Conservation (phyloP, 1,140 invertebrate genomes). For the Chymomyza costata region DNA sequence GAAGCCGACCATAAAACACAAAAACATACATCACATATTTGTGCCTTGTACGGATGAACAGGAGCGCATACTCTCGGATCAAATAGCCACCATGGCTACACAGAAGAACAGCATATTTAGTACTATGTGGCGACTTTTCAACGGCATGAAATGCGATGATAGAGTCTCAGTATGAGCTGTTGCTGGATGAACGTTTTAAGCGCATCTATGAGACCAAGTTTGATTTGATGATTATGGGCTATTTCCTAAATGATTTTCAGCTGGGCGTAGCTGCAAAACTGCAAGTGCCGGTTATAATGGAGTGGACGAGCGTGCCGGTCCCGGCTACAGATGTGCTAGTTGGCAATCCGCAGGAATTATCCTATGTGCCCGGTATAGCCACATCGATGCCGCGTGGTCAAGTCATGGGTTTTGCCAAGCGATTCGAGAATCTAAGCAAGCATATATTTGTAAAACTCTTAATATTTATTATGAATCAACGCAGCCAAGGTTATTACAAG, state of each 20-base stretch:
- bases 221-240: conserved; percentile 62
- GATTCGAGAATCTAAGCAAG: conserved; percentile 9
- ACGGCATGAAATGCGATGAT: conserved; percentile 33
- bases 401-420: conserved; percentile 8
- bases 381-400: conserved; percentile 4
- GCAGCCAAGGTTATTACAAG: neutral
- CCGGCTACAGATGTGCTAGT: conserved; percentile 16
- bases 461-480: neutral
- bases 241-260: conserved; percentile 58
- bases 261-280: conserved; percentile 56
- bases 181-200: conserved; percentile 45
- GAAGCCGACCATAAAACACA: conserved; percentile 40
- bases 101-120: conserved; percentile 29
- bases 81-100: conserved; percentile 35
- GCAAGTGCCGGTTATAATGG: conserved; percentile 46
- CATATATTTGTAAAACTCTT: neutral
- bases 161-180: conserved; percentile 38
- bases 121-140: conserved; percentile 31
- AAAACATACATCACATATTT: conserved; percentile 51
- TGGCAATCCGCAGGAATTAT: conserved; percentile 48
- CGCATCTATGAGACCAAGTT: conserved; percentile 57
- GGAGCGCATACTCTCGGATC: conserved; percentile 20
- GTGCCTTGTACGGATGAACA: conserved; percentile 39
- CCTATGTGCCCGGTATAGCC: conserved; percentile 46
- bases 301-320: conserved; percentile 40